phyloP scores from a whole-genome alignment of 2,113 vertebrate genomes.

The Prunella himalayana region DNA sequence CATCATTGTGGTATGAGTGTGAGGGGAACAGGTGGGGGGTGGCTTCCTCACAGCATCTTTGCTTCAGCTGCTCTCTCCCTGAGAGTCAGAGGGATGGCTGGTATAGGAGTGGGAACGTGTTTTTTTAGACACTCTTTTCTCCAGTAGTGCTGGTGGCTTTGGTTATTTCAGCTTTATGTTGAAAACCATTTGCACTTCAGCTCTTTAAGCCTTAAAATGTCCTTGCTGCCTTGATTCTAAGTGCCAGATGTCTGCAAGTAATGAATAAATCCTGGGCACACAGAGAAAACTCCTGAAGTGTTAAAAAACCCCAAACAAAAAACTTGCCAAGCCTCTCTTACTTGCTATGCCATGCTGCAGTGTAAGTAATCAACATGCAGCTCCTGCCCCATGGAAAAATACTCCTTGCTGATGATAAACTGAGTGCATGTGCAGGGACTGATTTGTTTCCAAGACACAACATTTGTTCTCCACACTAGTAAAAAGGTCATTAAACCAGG shows the following conservation, averaged over 20 bases:
- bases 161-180: background rate
- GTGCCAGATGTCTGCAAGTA: background rate
- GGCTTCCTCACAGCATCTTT: background rate
- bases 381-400: background rate
- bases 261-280: background rate
- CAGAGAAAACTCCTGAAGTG: background rate
- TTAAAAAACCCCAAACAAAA: background rate
- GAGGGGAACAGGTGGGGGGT: background rate
- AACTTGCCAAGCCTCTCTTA: background rate
- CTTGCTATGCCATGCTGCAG: background rate
- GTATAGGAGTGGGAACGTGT: background rate
- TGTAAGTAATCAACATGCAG: background rate
- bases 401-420: background rate
- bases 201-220: background rate
- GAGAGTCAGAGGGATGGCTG: background rate
- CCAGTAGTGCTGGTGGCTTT: background rate
- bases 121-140: background rate
- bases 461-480: background rate
- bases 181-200: background rate
- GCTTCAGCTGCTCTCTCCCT: background rate
- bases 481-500: background rate
- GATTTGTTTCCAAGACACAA: background rate
- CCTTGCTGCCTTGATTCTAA: background rate
- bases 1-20: slow-evolving; percentile 90
- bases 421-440: background rate